Percentiles rank a stretch among this genome's conserved stretches.
Evolutionary conservation across 2,888 invertebrate genomes (phyloP).

Genomic region (Hymenopus coronatus): DNA sequence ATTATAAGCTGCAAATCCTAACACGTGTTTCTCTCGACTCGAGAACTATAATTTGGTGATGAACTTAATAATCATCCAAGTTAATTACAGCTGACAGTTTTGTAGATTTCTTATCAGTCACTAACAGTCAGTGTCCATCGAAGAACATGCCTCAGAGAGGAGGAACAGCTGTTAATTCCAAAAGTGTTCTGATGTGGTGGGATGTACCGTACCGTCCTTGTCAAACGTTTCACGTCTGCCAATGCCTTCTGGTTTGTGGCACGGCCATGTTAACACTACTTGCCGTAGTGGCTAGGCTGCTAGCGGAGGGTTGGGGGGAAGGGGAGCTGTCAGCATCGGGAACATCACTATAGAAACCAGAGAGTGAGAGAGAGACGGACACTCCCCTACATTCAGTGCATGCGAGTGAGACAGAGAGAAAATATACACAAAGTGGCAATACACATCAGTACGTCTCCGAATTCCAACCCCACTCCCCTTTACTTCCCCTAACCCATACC

Average conservation of each 20-base stretch:
- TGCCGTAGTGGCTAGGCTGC: background rate
- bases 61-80: background rate
- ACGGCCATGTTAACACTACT: background rate
- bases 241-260: background rate
- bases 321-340: conserved; percentile 51
- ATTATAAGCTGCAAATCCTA: background rate
- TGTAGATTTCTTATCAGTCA: background rate
- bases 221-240: background rate
- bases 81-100: background rate
- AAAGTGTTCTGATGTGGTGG: background rate
- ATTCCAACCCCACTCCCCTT: background rate
- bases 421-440: conserved; percentile 15
- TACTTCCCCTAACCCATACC: conserved; percentile 7
- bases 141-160: background rate
- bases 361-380: conserved; percentile 2
- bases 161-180: background rate
- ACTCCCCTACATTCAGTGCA: background rate
- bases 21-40: background rate
- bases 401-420: conserved; percentile 1
- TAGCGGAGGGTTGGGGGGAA: background rate
- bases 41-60: background rate
- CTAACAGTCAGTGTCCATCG: too few species aligned
- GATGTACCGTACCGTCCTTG: background rate
- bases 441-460: background rate
- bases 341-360: conserved; percentile 43